Percentiles rank a stretch among this genome's conserved stretches.
Evolutionary conservation across 1,140 invertebrate genomes (phyloP).

Genomic region (Grapholita molesta): DNA sequence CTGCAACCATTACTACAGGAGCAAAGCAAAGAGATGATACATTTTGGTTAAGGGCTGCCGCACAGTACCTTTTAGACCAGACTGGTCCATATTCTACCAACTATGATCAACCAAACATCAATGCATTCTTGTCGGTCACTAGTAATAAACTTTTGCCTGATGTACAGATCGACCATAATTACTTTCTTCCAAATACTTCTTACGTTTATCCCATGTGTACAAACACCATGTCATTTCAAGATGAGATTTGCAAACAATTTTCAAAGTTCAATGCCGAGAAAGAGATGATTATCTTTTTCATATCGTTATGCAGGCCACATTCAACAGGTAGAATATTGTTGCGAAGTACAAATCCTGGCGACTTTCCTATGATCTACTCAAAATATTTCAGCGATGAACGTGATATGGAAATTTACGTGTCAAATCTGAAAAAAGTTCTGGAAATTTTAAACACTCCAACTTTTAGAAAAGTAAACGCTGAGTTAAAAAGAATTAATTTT

Average conservation of each 20-base stretch:
- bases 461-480: constrained; percentile 42
- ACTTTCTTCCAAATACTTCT: constrained; percentile 79
- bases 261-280: constrained; percentile 72
- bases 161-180: constrained; percentile 80
- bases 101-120: constrained; percentile 71
- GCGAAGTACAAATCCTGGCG: constrained; percentile 82
- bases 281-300: constrained; percentile 58
- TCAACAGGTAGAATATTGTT: constrained; percentile 74
- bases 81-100: constrained; percentile 61
- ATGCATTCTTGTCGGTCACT: constrained; percentile 79
- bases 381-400: constrained; percentile 61
- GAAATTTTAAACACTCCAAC: constrained; percentile 50
- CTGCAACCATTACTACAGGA: constrained; percentile 79
- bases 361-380: constrained; percentile 79
- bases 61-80: constrained; percentile 50
- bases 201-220: constrained; percentile 48
- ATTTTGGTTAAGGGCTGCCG: constrained; percentile 55
- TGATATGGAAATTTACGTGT: constrained; percentile 56
- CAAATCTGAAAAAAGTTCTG: constrained; percentile 46
- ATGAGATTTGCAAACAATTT: constrained; percentile 86
- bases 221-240: constrained; percentile 78
- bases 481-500: constrained; percentile 58
- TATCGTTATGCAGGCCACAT: constrained; percentile 58
- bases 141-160: constrained; percentile 79
- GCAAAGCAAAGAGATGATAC: constrained; percentile 49